Conservation (phyloP, 2,888 invertebrate species). For the Gerris lacustris region DNA sequence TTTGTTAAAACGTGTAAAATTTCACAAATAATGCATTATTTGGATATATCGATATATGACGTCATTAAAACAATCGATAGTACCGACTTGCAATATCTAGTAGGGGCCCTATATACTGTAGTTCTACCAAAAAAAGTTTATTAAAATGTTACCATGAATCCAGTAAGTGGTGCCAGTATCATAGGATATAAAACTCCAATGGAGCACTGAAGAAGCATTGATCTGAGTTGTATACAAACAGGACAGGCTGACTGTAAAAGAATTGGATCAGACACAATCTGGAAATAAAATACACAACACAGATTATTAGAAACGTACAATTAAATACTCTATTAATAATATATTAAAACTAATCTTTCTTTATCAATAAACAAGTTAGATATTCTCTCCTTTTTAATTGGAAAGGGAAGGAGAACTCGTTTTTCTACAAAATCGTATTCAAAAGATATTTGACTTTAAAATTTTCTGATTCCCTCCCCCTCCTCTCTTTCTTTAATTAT, state of each 20-base stretch:
- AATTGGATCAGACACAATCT: slow-evolving; percentile 39
- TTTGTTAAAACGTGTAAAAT: no score
- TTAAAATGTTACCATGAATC: slow-evolving; percentile 45
- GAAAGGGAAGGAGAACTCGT: no score
- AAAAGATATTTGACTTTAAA: no score
- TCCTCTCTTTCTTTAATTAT: no score
- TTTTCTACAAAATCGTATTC: no score
- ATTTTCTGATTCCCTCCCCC: no score
- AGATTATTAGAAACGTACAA: background rate
- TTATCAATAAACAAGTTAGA: no score
- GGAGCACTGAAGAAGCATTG: slow-evolving; percentile 44
- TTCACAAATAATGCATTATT: no score
- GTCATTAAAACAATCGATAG: background rate
- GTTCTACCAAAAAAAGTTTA: slow-evolving; percentile 6
- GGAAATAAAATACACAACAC: slow-evolving; percentile 5
- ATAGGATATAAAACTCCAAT: slow-evolving; percentile 49
- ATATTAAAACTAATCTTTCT: slow-evolving; percentile 6
- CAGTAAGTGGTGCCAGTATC: slow-evolving; percentile 46
- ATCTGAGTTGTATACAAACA: slow-evolving; percentile 50
- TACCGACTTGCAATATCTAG: no score
- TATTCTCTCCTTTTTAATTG: no score
- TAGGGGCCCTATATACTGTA: no score
- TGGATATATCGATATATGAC: no score
- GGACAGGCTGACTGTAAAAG: slow-evolving; percentile 48
- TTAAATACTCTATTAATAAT: slow-evolving; percentile 10